These are phyloP conservation scores for Epinephelus coioides DNA, from an alignment of 2,797 vertebrate species.

Conservation along the genomic window DNA sequence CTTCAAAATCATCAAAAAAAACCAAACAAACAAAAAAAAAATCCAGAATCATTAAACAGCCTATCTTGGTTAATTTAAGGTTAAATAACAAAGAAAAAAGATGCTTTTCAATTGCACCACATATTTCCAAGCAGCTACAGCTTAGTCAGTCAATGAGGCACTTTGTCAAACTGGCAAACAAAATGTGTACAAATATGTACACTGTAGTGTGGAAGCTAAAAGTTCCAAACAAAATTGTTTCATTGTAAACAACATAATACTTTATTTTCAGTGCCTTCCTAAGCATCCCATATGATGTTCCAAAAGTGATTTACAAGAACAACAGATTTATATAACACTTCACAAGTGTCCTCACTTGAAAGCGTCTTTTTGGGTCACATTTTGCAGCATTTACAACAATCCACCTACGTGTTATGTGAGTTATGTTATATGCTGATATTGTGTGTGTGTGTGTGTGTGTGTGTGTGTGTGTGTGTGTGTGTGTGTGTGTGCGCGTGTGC, in stretches of 20 bases:
- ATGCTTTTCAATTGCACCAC: no score
- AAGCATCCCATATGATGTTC: not conserved
- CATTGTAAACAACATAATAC: not conserved
- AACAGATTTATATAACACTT: not conserved
- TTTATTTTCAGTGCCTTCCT: not conserved
- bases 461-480: not conserved
- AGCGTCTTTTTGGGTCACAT: not conserved
- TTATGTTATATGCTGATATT: not conserved
- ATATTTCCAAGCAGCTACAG: no score
- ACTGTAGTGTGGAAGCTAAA: not conserved
- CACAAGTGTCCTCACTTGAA: not conserved
- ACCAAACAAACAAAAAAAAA: not conserved
- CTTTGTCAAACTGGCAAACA: no score
- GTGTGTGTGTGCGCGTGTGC: not conserved
- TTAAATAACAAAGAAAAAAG: no score
- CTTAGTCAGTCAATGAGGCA: no score
- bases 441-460: not conserved
- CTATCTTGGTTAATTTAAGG: no score
- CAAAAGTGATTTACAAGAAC: not conserved
- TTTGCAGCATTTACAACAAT: not conserved
- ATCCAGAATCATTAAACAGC: no score
- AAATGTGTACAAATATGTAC: no score
- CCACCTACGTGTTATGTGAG: not conserved
- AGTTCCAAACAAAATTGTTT: not conserved
- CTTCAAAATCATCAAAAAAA: not conserved